Base-by-base conservation (phyloP, 2,888 invertebrate genomes). In the Callyntrura sp. region DNA sequence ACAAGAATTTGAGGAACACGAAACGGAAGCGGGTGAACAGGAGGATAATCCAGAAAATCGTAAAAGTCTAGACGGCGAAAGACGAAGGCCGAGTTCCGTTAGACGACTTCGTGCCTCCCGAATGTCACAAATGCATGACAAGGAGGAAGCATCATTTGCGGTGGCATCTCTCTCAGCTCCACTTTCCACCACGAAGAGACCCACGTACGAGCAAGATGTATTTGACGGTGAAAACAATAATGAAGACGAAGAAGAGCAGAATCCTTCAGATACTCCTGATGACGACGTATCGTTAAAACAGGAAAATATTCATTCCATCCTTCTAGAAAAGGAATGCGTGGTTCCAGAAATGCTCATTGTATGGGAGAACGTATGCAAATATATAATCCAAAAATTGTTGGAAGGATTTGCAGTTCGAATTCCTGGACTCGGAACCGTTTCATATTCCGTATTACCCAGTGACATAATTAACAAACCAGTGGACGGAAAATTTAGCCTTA, bases 381-480 rank as follows among this genome's bases (percentile, higher is more conserved):
- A 68, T 28, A 91, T 93, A 62, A 92, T 90, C 14, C 45, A 85
- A 0, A 91, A 92, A 83, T 51, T 92, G 70, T 88, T 88, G 70
- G 83, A 90, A 17, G 93, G 92, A 0, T 55, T 83, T 14, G 93
- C 91, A 12, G 91, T 91, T 1, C 87, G 62, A 57, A 91, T 93
- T 76, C 89, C 93, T 9, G 93, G 93, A 5, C 85, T 93, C 6
- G 91, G 92, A n/a, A 91, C 91, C n/a, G 87, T 91, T 57, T 81
- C 83, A 0, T 20, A 76, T 28, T 6, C 51, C 6, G 14, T 87
- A 14, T n/a, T 87, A 1, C 87, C 81, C 11, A 70, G 35, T 43
- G 76, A 84, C 20, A 35, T 83, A n/a, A 43, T 35, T 5, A n/a
- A 76, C 14, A 55, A 20, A n/a, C 14, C 17, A 12, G 25, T 20